Percentiles rank a stretch among this genome's conserved stretches.
phyloP scores from a whole-genome alignment of 92 coral and sea anemone genomes.

The Porites divaricata region DNA sequence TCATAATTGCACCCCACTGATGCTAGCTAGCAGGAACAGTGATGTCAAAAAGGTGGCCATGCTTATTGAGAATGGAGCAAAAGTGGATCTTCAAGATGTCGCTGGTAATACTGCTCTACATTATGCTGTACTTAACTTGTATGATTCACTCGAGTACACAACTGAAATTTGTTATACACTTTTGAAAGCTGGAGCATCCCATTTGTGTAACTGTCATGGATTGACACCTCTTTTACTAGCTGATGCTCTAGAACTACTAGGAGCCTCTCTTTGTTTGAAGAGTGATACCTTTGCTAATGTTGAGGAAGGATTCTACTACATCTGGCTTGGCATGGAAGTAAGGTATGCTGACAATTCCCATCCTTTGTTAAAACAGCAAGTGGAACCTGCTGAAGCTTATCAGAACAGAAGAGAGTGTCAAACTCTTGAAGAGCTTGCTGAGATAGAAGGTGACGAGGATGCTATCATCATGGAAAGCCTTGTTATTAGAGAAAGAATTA shows the following conservation, averaged over 20 bases:
- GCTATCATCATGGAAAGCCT: conserved; percentile 76
- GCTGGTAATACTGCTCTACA: conserved; percentile 75
- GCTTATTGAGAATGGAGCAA: conserved; percentile 65
- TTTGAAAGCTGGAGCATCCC: conserved; percentile 44
- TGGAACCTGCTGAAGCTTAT: conserved; percentile 57
- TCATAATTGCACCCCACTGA: conserved; percentile 73
- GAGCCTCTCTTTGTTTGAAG: conserved; percentile 44
- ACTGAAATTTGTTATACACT: conserved; percentile 11
- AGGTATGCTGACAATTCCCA: conserved; percentile 29
- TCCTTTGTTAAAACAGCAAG: conserved; percentile 31
- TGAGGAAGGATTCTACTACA: conserved; percentile 24
- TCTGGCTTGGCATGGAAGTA: conserved; percentile 61
- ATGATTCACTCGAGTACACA: not conserved
- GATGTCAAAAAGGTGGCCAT: conserved; percentile 61
- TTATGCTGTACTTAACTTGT: conserved; percentile 23
- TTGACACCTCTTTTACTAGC: conserved; percentile 69
- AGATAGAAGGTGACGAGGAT: conserved; percentile 32
- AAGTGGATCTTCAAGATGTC: conserved; percentile 62
- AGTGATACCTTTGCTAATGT: conserved; percentile 18
- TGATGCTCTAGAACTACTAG: conserved; percentile 66
- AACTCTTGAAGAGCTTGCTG: conserved; percentile 57
- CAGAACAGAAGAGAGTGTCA: conserved; percentile 69
- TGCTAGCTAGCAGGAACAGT: conserved; percentile 75
- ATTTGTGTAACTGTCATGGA: conserved; percentile 39
- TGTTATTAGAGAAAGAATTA: conserved; percentile 63